Conservation (phyloP, 2,113 vertebrate genomes). For the Neofelis nebulosa region DNA sequence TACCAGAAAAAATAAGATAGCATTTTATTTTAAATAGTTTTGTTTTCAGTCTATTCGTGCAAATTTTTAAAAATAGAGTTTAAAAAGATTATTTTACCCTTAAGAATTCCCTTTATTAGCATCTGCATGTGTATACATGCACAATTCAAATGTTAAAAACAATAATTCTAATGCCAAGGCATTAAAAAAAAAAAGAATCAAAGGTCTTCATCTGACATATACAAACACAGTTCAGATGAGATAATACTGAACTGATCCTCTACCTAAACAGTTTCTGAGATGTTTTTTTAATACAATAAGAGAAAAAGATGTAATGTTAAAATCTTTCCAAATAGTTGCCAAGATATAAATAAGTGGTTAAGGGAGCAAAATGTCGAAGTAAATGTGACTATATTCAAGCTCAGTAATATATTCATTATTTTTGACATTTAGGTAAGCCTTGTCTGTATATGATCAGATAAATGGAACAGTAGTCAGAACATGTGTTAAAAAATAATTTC, state of each 20-base stretch:
- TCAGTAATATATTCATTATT: not conserved
- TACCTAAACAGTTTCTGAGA: not conserved
- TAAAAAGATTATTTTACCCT: not conserved
- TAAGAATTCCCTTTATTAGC: not conserved
- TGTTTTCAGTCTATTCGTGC: not conserved
- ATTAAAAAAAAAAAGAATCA: not conserved
- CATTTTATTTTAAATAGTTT: not conserved
- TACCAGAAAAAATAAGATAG: not conserved
- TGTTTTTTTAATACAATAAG: not conserved
- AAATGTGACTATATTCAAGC: not conserved
- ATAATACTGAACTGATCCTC: not conserved
- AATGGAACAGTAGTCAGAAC: not conserved
- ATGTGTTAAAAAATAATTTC: not conserved
- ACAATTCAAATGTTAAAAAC: not conserved
- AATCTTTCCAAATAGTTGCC: not conserved
- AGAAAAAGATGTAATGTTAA: not conserved
- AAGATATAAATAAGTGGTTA: not conserved
- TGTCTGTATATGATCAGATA: not conserved
- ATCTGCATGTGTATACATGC: not conserved
- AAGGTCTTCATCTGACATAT: not conserved
- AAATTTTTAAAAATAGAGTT: not conserved
- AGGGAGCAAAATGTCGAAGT: not conserved
- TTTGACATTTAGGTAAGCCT: not conserved
- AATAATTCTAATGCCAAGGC: not conserved
- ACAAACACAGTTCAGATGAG: not conserved